These are phyloP conservation scores for Amphiprion clarkii DNA, from an alignment of 2,797 vertebrate genomes.

Conservation along the genomic window DNA sequence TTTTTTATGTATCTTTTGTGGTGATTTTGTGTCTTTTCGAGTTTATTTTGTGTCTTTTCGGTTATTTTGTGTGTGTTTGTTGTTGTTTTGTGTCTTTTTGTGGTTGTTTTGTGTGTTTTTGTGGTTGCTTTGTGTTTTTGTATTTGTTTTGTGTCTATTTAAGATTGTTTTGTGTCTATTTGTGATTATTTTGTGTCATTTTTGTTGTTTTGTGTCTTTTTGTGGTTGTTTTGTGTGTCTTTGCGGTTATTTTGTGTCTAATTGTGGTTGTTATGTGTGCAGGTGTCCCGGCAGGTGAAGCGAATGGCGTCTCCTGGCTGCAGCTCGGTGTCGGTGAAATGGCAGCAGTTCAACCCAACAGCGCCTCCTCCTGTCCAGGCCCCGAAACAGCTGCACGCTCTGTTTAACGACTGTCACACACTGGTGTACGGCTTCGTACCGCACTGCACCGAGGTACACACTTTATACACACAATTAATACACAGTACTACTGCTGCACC, in stretches of 20 bases:
- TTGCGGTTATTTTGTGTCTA: too few species aligned
- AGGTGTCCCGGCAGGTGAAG: conserved; percentile 85
- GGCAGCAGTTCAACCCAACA: conserved; percentile 86
- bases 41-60: neutral
- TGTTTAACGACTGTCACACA: conserved; percentile 87
- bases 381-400: conserved; percentile 86
- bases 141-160: too few species aligned
- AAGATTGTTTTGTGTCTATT: too few species aligned
- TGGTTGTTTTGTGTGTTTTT: too few species aligned
- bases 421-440: conserved; percentile 90
- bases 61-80: too few species aligned
- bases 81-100: too few species aligned
- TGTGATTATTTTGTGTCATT: too few species aligned
- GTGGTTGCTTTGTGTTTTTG: too few species aligned
- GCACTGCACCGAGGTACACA: conserved; percentile 88
- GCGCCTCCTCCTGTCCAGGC: conserved; percentile 84
- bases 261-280: neutral
- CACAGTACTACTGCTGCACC: too few species aligned
- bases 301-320: conserved; percentile 85
- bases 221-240: too few species aligned
- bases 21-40: neutral
- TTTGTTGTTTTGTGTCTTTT: too few species aligned
- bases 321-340: conserved; percentile 90
- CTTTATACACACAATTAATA: too few species aligned
- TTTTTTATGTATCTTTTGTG: neutral